Percentiles rank a stretch among this genome's conserved stretches.
Evolutionary conservation across 2,888 invertebrate genomes (phyloP).

Genomic region (Drosophila bunnanda): DNA sequence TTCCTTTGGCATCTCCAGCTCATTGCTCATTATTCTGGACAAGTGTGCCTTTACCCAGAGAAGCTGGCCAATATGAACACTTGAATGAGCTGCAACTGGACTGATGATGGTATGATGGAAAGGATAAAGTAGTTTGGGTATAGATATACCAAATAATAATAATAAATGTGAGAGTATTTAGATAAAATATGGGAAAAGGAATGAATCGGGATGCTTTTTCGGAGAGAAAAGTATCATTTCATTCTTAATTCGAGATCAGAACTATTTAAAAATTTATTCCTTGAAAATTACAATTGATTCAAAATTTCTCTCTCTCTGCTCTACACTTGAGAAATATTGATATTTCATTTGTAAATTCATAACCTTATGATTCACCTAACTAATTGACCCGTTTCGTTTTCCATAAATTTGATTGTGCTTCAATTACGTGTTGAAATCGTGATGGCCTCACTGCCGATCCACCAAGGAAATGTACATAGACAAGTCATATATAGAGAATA

Average conservation of each 20-base stretch:
- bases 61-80: constrained; percentile 10
- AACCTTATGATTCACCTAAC: background rate
- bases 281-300: background rate
- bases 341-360: too few species aligned
- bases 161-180: background rate
- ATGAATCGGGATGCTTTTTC: background rate
- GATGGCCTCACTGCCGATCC: background rate
- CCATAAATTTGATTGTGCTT: constrained; percentile 31
- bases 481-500: constrained; percentile 21
- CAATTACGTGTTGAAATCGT: constrained; percentile 27
- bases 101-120: constrained; percentile 1
- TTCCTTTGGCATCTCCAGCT: constrained; percentile 12
- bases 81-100: constrained; percentile 32
- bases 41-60: constrained; percentile 31
- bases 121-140: background rate
- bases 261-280: background rate
- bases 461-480: constrained; percentile 28
- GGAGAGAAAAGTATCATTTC: too few species aligned
- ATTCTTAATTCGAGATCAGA: too few species aligned
- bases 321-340: background rate
- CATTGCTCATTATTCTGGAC: constrained; percentile 57
- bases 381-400: constrained; percentile 1
- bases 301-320: too few species aligned
- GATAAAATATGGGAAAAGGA: background rate
- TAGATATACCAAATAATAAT: background rate